phyloP scores from a whole-genome alignment of 2,888 invertebrate species.

The Gymnoscelis rufifasciata region DNA sequence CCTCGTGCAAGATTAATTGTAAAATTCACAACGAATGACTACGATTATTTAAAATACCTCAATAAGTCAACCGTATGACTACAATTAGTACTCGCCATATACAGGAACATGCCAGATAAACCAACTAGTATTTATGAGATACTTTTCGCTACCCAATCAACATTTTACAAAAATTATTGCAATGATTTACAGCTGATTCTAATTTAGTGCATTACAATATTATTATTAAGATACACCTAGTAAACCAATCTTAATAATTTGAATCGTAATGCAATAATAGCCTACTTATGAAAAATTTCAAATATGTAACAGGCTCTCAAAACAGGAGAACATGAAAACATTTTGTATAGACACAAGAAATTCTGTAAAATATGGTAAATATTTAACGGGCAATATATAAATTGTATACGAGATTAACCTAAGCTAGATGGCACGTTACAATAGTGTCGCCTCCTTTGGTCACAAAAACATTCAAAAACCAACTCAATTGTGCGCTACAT shows the following conservation, averaged over 20 bases:
- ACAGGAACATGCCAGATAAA: conserved; percentile 68
- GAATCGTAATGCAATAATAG: conserved; percentile 44
- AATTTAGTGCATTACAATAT: conserved; percentile 50
- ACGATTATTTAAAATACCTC: conserved; percentile 24
- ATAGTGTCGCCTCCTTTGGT: conserved; percentile 77
- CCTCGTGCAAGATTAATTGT: conserved; percentile 29
- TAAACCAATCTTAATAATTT: conserved; percentile 49
- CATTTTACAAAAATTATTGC: conserved; percentile 66
- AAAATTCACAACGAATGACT: conserved; percentile 30
- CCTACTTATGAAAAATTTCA: conserved; percentile 58
- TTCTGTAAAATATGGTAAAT: conserved; percentile 78
- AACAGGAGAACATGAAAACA: conserved; percentile 80
- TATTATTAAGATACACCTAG: conserved; percentile 34
- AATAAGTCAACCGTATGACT: conserved; percentile 21
- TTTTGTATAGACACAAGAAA: conserved; percentile 79
- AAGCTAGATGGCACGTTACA: conserved; percentile 80
- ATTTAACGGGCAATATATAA: conserved; percentile 80
- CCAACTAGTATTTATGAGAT: conserved; percentile 33
- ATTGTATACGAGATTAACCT: conserved; percentile 80
- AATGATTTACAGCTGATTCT: conserved; percentile 52
- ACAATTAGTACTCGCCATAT: conserved; percentile 40
- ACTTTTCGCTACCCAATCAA: conserved; percentile 46
- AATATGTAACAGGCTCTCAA: conserved; percentile 78
- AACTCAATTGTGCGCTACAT: conserved; percentile 73
- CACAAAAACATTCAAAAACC: conserved; percentile 55